Conservation (phyloP, 2,888 invertebrate genomes). For the Globia sparganii region DNA sequence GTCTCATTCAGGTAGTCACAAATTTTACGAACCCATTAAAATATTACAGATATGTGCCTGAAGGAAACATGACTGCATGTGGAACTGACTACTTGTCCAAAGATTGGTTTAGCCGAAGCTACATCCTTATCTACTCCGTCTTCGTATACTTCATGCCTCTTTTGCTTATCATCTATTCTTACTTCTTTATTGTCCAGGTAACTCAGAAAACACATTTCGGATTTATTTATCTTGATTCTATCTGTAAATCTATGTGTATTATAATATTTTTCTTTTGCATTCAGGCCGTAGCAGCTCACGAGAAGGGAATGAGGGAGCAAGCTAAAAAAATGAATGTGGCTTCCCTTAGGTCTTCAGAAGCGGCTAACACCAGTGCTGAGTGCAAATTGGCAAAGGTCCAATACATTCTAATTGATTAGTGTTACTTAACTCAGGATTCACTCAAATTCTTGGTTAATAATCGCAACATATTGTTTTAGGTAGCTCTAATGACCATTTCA, state of each 20-base stretch:
- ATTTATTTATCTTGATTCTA: neutral
- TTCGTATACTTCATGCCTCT: conserved; percentile 95
- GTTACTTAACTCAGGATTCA: neutral
- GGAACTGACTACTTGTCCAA: conserved; percentile 96
- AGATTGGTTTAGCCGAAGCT: conserved; percentile 94
- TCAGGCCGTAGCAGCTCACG: conserved; percentile 95
- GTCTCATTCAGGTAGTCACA: neutral
- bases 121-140: conserved; percentile 94
- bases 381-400: conserved; percentile 95
- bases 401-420: conserved; percentile 6
- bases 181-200: conserved; percentile 96
- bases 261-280: conserved; percentile 2
- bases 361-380: conserved; percentile 95
- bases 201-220: conserved; percentile 17
- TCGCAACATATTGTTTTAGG: conserved; percentile 82
- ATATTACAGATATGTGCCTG: conserved; percentile 94
- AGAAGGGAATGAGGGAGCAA: conserved; percentile 96
- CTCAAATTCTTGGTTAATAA: neutral
- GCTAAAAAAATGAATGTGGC: conserved; percentile 98
- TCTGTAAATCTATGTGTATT: neutral
- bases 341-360: conserved; percentile 94
- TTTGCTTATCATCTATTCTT: conserved; percentile 95
- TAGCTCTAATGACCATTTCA: conserved; percentile 96
- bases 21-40: neutral
- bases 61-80: conserved; percentile 98